Conservation (phyloP, 2,797 vertebrate species). For the Enoplosus armatus region DNA sequence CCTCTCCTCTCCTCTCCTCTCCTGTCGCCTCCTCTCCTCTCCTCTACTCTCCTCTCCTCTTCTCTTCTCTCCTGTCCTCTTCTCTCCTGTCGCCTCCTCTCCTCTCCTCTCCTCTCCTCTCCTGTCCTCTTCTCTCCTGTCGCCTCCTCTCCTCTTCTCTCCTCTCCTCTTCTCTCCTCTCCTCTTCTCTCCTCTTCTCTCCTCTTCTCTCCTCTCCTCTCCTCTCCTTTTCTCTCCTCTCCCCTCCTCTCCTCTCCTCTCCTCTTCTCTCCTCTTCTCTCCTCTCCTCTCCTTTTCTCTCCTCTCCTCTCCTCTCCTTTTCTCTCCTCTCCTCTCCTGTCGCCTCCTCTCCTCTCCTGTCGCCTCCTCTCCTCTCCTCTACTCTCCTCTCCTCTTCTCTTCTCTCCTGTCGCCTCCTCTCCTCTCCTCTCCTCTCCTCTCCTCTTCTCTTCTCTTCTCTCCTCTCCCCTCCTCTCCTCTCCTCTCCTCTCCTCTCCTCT, state of each 20-base stretch:
- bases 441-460: not conserved
- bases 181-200: not conserved
- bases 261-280: not conserved
- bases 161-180: not conserved
- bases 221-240: too few species aligned
- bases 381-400: not conserved
- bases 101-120: not conserved
- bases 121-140: too few species aligned
- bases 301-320: not conserved
- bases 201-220: too few species aligned
- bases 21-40: not conserved
- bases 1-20: not conserved
- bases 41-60: not conserved
- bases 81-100: not conserved
- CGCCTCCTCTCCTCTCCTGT: slow-evolving; percentile 2
- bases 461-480: not conserved
- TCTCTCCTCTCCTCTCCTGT: too few species aligned
- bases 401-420: too few species aligned
- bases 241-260: not conserved
- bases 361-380: not conserved
- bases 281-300: not conserved
- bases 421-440: not conserved
- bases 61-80: not conserved
- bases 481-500: not conserved
- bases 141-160: too few species aligned